Evolutionary conservation across 2,888 invertebrate species (phyloP).

Genomic region (Xanthorhoe spadicearia): DNA sequence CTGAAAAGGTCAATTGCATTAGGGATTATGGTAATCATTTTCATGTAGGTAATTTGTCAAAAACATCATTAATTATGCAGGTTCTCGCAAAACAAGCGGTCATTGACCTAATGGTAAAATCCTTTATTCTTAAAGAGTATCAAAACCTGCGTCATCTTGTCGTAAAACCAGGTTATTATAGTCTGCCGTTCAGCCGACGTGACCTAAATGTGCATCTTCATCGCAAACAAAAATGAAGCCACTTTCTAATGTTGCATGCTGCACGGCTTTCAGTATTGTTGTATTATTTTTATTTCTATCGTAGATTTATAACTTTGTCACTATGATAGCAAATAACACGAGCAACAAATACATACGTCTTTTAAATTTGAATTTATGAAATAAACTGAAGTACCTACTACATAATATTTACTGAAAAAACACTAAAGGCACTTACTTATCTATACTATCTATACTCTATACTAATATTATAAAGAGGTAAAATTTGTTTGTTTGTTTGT

Average conservation of each 20-base stretch:
- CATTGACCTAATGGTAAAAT: constrained; percentile 18
- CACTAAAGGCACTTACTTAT: too few relatives aligned
- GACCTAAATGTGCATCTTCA: constrained; percentile 76
- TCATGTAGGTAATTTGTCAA: neutral
- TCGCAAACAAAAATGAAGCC: constrained; percentile 69
- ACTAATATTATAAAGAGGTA: too few relatives aligned
- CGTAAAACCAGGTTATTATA: constrained; percentile 29
- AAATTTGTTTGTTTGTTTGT: too few relatives aligned
- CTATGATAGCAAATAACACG: neutral
- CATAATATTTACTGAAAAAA: too few relatives aligned
- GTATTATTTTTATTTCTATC: constrained; percentile 43
- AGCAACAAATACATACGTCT: neutral
- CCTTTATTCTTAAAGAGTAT: neutral
- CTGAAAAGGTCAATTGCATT: neutral
- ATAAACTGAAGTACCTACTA: too few relatives aligned
- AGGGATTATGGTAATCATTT: neutral
- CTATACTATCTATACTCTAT: too few relatives aligned
- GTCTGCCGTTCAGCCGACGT: constrained; percentile 54
- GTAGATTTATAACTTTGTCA: neutral
- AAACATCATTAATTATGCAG: neutral
- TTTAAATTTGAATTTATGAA: too few relatives aligned
- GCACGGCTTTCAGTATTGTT: constrained; percentile 56
- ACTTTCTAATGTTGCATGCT: constrained; percentile 79
- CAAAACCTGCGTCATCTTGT: constrained; percentile 19
- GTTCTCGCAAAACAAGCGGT: neutral